Conservation (phyloP, 2,113 vertebrate genomes). For the Sander vitreus region DNA sequence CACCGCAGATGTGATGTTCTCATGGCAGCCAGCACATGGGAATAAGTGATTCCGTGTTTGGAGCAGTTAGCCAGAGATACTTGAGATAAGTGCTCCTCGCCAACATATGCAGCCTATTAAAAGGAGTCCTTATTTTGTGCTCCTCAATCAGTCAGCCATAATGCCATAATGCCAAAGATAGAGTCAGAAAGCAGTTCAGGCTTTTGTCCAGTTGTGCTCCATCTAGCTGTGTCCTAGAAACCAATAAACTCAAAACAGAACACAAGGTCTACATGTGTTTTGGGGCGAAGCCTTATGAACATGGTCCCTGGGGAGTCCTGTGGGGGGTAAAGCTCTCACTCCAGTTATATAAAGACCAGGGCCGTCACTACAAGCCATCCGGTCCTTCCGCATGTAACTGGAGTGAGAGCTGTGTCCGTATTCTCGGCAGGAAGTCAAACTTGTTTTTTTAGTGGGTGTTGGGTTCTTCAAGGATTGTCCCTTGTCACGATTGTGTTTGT, state of each 20-base stretch:
- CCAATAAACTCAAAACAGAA: not conserved
- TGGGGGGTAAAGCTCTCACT: not conserved
- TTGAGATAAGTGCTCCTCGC: not conserved
- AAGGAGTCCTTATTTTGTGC: not conserved
- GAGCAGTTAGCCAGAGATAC: not conserved
- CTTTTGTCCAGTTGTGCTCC: not conserved
- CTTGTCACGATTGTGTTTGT: not conserved
- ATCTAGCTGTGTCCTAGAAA: not conserved
- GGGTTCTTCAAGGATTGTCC: not conserved
- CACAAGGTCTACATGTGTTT: not conserved
- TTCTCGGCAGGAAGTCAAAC: not conserved
- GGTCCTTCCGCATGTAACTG: not conserved
- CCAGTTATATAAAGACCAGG: not conserved
- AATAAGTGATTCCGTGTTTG: constrained; percentile 19
- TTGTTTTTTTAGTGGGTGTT: not conserved
- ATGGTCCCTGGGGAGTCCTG: not conserved
- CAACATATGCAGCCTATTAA: constrained; percentile 10
- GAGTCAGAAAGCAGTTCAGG: constrained; percentile 4
- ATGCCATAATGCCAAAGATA: not conserved
- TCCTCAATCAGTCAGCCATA: not conserved
- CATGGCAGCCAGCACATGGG: not conserved
- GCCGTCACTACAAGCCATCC: not conserved
- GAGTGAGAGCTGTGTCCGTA: not conserved
- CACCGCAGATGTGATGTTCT: constrained; percentile 17
- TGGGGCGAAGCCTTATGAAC: not conserved